Percentiles rank a stretch among this genome's conserved stretches.
phyloP scores from a whole-genome alignment of 2,888 invertebrate species.

The Drosophila pegasa region DNA sequence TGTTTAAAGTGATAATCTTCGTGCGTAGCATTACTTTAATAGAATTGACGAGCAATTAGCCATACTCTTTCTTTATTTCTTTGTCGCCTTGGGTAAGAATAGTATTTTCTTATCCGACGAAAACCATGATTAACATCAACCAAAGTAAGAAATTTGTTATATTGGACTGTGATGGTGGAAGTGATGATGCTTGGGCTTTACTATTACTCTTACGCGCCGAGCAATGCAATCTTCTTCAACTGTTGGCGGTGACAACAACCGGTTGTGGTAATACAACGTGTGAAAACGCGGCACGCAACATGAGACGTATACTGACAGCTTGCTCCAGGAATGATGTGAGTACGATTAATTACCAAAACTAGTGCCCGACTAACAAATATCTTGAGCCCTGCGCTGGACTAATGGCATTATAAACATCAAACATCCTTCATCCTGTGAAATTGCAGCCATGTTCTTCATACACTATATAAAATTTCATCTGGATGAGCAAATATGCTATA shows the following conservation, averaged over 20 bases:
- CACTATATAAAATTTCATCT: too few relatives aligned
- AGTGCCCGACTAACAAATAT: neutral
- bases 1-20: too few relatives aligned
- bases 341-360: neutral
- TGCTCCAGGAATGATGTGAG: slow-evolving; percentile 87
- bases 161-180: slow-evolving; percentile 88
- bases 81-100: neutral
- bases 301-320: slow-evolving; percentile 88
- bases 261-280: slow-evolving; percentile 90
- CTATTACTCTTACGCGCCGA: slow-evolving; percentile 87
- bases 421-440: too few relatives aligned
- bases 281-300: slow-evolving; percentile 89
- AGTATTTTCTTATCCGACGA: neutral
- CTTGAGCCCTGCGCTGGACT: too few relatives aligned
- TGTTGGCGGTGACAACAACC: slow-evolving; percentile 90
- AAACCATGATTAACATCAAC: slow-evolving; percentile 19
- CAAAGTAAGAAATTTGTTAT: slow-evolving; percentile 82
- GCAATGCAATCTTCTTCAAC: slow-evolving; percentile 56
- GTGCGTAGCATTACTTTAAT: slow-evolving; percentile 13
- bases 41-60: neutral
- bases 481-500: neutral
- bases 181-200: slow-evolving; percentile 88
- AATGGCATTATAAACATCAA: too few relatives aligned
- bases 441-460: too few relatives aligned
- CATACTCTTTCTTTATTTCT: slow-evolving; percentile 5